Evolutionary conservation across 2,797 vertebrate species (phyloP), one percentile per base, ranked within the genome.

Genomic region (Pristis pectinata): DNA sequence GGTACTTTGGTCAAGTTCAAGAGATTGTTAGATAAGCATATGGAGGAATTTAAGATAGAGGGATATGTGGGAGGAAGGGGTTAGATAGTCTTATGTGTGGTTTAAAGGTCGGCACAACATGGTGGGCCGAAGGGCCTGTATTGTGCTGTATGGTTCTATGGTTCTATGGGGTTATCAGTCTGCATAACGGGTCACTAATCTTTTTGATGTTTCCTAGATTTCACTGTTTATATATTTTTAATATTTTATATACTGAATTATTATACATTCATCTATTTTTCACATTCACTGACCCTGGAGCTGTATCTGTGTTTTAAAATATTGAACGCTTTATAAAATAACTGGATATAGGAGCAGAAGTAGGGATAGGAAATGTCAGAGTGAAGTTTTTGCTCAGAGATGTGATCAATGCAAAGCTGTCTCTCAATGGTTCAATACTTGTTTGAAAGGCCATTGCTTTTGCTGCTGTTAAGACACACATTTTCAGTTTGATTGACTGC

Each of bases 401-500:
- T 61, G 13, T 27, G 7, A 89, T 64, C 56, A n/a, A 89, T 89
- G 85, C 64, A 64, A 64, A 89, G 7, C 85, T 64, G 56, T 64
- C 56, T 64, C 85, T 89, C 56, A 89, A 59, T 61, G 85, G 59
- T 64, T 64, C 85, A 89, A 89, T 89, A 89, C 22, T 17, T 37
- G 34, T n/a, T 89, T 89, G 85, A 61, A 64, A 89, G 85, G 59
- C 59, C 85, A 61, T 64, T 61, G 59, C 85, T 64, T 64, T 64
- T 89, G 59, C 30, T 37, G 15, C 85, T n/a, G 85, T n/a, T 22
- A 61, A n/a, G 56, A 61, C 56, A 64, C 56, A 89, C 17, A 61
- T 64, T 37, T 85, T 89, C 59, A 89, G 34, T 64, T 89, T 89
- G 85, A 89, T 89, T 89, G 85, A 89, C 85, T 64, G 30, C 27